A percentile compares a stretch with the other conserved stretches of the same genome.
Evolutionary conservation across 2,797 vertebrate genomes (phyloP).

Genomic region (Oophaga sylvatica): DNA sequence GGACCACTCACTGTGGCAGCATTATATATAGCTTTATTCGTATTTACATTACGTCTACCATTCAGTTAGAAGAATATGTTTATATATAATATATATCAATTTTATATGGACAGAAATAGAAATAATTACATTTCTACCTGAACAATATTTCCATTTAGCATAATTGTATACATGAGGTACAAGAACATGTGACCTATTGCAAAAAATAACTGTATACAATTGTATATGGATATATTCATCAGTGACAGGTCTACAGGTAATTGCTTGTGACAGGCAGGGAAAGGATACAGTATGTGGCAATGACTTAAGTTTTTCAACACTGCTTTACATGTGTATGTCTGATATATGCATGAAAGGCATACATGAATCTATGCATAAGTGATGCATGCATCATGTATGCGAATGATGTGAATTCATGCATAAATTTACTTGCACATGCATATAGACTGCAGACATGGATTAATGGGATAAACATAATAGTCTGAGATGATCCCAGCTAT

Average conservation of each 20-base stretch:
- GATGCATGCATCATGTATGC: constrained; percentile 55
- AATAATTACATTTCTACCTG: not conserved
- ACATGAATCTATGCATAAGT: constrained; percentile 54
- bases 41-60: not conserved
- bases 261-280: constrained; percentile 15
- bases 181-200: not conserved
- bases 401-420: constrained; percentile 41
- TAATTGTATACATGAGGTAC: not conserved
- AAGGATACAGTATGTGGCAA: constrained; percentile 31
- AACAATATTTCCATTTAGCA: not conserved
- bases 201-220: not conserved
- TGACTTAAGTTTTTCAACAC: constrained; percentile 47
- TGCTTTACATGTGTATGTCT: constrained; percentile 40
- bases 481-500: not conserved
- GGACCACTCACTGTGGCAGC: not conserved
- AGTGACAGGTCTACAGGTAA: constrained; percentile 10
- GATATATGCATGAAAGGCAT: constrained; percentile 58
- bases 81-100: not conserved
- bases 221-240: not conserved
- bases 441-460: constrained; percentile 33
- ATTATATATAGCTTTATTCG: not conserved
- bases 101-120: not conserved
- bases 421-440: constrained; percentile 59
- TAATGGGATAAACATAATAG: not conserved
- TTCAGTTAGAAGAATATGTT: not conserved